Base-by-base conservation (phyloP, 2,888 invertebrate genomes). In the Suillia variegata region DNA sequence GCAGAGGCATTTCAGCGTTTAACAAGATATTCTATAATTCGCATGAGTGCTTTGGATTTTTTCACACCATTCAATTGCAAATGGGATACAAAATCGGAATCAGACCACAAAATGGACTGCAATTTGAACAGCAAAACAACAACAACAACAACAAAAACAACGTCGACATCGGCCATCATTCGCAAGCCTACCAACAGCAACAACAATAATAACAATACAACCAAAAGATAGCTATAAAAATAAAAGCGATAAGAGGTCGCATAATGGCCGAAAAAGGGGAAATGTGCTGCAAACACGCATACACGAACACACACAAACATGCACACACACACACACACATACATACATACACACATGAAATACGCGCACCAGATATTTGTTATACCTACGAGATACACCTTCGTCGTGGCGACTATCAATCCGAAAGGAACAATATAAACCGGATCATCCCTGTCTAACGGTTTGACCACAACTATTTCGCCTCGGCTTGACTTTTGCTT, bases 191-290 rank as follows among this genome's bases (percentile, higher is more conserved):
- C 6, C 45, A 45, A 20, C 45, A 45, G 4, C 45, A 20, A 45
- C 18, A 45, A 45, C 45, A 17, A 45, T 6, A 45, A 45, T 5
- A 17, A 45, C 17, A 17, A 20, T 5, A 8, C 18, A 45, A 13
- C 17, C 17, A 45, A 45, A 45, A 45, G 45, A 45, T 20, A 45
- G 18, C 45, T 20, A 45, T 45, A 47, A 54, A 26, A 54, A 26
- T 26, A 54, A 47, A 54, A 45, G 24, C 51, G 31, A 55, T 48
- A 48, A 48, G 45, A 54, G 53, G 53, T 15, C 17, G 54, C 54
- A 17, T 55, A 58, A 50, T 22, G 63, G 60, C 58, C 61, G 55
- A 53, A 57, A n/a, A n/a, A 61, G 63, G 69, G 56, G 61, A 64
- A 52, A 58, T 57, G 45, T 49, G 53, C 53, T 52, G 52, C 57